Evolutionary conservation across 2,113 vertebrate genomes (phyloP), one percentile per base, ranked within the genome.

Genomic region (Alces alces): DNA sequence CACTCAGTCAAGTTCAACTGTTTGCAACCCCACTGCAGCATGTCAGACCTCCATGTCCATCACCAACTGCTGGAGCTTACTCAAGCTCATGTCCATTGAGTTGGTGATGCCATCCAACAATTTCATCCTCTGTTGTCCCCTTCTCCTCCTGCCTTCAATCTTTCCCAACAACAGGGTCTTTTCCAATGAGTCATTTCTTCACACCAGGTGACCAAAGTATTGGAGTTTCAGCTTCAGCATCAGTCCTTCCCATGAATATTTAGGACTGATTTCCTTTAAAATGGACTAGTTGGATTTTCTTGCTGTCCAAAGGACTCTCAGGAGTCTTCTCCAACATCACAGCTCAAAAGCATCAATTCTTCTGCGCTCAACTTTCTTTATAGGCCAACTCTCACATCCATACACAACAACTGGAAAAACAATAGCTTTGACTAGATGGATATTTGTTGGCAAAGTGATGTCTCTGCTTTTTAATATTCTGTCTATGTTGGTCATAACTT

Each of bases 321-420:
- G 23, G 11, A 70, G 66, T 39, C 66, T 70, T 36, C 19, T 70
- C 64, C n/a, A 70, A 70, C 66, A 39, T 10, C 66, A 39, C 66
- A 70, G 9, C 6, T 70, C n/a, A 39, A 70, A 70, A 70, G n/a
- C n/a, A 70, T 70, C n/a, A 70, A 21, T 70, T 70, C 66, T 70
- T 70, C 0, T 0, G 1, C 19, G 6, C 10, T 39, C n/a, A 70
- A 19, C n/a, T 23, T 12, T 39, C 66, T 70, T 70, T 12, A 70
- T 3, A 36, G n/a, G 23, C 66, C 66, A 70, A 39, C 17, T 36
- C 64, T 36, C n/a, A 70, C 66, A 39, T 23, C 66, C 19, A 12
- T 23, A 39, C 66, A 39, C 10, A n/a, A 70, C n/a, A 12, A 39
- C 66, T n/a, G 17, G 66, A 70, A 36, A 70, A 70, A 70, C n/a